Evolutionary conservation across 2,113 vertebrate species (phyloP), one percentile per base, ranked within the genome.

Genomic region (Henicopernis longicauda): DNA sequence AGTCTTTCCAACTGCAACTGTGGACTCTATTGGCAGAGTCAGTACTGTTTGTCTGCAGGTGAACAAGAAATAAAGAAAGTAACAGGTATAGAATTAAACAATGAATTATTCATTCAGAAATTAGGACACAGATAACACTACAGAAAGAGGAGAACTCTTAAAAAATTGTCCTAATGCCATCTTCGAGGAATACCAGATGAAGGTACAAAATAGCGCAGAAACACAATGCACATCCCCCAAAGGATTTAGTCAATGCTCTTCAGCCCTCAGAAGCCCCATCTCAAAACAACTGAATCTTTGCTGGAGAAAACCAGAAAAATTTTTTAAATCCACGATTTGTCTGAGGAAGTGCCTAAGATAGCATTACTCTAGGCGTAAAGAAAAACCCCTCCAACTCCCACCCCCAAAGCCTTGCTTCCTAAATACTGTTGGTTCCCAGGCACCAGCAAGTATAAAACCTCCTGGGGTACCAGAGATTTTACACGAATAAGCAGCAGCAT

Each of bases 121-220:
- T 57, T 12, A 57, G 52, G 71, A 67, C 2, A 4, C 13, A 45
- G 16, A 34, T 31, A 22, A 19, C 7, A 18, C 5, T 32, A 40
- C 0, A 83, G 47, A 8, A 63, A 63, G 29, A 73, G 16, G 6
- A 73, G 26, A 49, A 27, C 22, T 67, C 57, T 63, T 84, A 15
- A 70, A 52, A 88, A 89, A 21, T 0, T 38, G 13, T 6, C 45
- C 55, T 45, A 14, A 70, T 3, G 11, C 38, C 16, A 20, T 16
- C 54, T 70, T 63, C 22, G 45, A 78, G 17, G 69, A 32, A 74
- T 26, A 52, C 6, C 38, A 40, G 34, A n/a, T 25, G 25, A 4
- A 16, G 0, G 2, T 10, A 71, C 3, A 16, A 49, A 62, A 58
- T 0, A 20, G 12, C 1, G 2, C 0, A 0, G 59, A 74, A 91